Conservation (phyloP, 2,113 vertebrate species). For the Aegithalos caudatus region DNA sequence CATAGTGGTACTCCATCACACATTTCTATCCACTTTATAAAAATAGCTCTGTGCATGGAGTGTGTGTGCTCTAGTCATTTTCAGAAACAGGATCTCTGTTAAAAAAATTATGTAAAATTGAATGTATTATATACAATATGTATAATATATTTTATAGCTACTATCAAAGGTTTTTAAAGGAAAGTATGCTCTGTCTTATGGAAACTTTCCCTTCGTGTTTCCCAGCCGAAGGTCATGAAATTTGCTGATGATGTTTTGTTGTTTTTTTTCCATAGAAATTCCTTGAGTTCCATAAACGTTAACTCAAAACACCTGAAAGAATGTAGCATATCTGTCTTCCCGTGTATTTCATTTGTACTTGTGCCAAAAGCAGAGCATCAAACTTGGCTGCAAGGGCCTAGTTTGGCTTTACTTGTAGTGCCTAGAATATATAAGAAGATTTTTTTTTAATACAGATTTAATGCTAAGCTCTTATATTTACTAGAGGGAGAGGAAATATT, state of each 20-base stretch:
- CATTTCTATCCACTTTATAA: not conserved
- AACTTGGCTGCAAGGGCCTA: not conserved
- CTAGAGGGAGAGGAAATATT: not conserved
- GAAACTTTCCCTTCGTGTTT: not conserved
- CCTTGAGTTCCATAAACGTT: not conserved
- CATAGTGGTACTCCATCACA: not conserved
- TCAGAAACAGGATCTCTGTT: not conserved
- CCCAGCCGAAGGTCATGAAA: not conserved
- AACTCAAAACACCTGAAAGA: slow-evolving; percentile 38
- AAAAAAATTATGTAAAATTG: not conserved
- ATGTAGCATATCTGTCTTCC: not conserved
- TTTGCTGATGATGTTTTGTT: not conserved
- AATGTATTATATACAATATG: not conserved
- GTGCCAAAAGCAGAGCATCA: not conserved
- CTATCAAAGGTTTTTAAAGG: not conserved
- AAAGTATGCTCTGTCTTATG: not conserved
- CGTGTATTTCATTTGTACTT: not conserved
- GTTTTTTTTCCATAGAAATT: not conserved
- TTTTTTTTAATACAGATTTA: not conserved
- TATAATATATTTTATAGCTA: not conserved
- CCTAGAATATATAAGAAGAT: not conserved
- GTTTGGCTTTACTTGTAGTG: not conserved
- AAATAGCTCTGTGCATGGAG: not conserved
- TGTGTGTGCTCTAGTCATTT: not conserved
- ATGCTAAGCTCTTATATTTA: not conserved